Evolutionary conservation across 2,888 invertebrate genomes (phyloP), one percentile per base, ranked within the genome.

Genomic region (Apantesis nais): DNA sequence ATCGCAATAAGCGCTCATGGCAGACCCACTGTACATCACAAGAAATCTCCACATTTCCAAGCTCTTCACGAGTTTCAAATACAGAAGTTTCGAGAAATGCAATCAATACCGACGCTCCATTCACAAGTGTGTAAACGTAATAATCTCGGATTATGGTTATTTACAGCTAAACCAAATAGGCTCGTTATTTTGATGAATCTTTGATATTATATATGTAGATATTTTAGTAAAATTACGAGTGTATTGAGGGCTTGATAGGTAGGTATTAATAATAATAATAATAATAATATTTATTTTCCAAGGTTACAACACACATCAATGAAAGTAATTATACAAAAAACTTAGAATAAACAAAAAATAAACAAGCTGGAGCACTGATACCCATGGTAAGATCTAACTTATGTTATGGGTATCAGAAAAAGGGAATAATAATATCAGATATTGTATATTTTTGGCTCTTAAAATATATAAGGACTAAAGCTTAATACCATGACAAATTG

Each of bases 141-240:
- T 39, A 58, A 58, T 58, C 55, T 66, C 11, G 25, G 19, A 29
- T 34, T 37, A 37, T 55, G 58, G 29, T n/a, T 58, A 79, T 37
- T 71, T n/a, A 31, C 55, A 71, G 73, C 58, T 74, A 48, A 67
- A 48, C 65, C 5, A 34, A 52, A 31, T 19, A 31, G 19, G 39
- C n/a, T 62, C 22, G 12, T 62, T 31, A 16, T 63, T 44, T 63
- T 29, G 9, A 44, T 22, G 29, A 63, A 44, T 2, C 11, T 63
- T 29, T 11, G 41, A 41, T 44, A 41, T 41, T 25, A 25, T 7
- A 2, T 62, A 14, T 25, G 7, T 29, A 29, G n/a, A 63, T 41
- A 12, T 39, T 39, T 39, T 16, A 22, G 7, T 14, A 62, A 48
- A 22, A 22, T 9, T 48, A 22, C 9, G 48, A 9, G 8, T 48